Percentiles rank a stretch among this genome's conserved stretches.
phyloP scores from a whole-genome alignment of 2,113 vertebrate species.

The Verasper variegatus region DNA sequence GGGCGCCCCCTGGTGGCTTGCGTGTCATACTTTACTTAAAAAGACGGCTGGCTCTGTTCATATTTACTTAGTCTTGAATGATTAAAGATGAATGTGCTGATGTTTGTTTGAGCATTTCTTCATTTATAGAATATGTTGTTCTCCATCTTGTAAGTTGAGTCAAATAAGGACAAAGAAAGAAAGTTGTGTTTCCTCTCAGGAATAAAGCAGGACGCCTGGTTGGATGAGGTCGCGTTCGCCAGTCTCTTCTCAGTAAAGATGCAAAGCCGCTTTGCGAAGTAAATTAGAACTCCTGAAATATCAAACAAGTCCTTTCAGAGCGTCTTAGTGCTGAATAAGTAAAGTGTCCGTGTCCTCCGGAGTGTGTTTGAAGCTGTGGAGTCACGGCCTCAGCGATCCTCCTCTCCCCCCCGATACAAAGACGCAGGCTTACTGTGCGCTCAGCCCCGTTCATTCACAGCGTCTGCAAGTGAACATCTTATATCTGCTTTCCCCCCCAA shows the following conservation, averaged over 20 bases:
- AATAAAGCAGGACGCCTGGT: no score
- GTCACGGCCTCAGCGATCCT: conserved; percentile 38
- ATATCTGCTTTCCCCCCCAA: conserved; percentile 4
- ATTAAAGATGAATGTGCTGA: neutral
- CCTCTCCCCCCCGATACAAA: conserved; percentile 22
- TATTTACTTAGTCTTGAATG: neutral
- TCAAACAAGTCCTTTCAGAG: conserved; percentile 41
- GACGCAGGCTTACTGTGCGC: conserved; percentile 8
- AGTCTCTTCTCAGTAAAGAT: neutral
- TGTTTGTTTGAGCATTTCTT: no score
- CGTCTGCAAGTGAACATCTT: neutral
- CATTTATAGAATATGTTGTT: neutral
- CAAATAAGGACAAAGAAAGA: conserved; percentile 6
- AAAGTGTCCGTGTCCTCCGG: conserved; percentile 37
- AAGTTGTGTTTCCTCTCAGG: no score
- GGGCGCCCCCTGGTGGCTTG: no score
- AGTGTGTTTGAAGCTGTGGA: conserved; percentile 51
- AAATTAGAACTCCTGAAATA: conserved; percentile 57
- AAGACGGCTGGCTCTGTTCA: neutral
- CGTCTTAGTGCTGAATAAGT: conserved; percentile 45
- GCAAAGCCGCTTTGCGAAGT: conserved; percentile 51
- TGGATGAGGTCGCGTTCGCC: no score
- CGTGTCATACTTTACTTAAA: no score
- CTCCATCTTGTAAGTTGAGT: neutral
- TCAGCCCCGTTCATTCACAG: no score